Evolutionary conservation across 2,888 invertebrate genomes (phyloP), one percentile per base, ranked within the genome.

Genomic region (Machimus atricapillus): DNA sequence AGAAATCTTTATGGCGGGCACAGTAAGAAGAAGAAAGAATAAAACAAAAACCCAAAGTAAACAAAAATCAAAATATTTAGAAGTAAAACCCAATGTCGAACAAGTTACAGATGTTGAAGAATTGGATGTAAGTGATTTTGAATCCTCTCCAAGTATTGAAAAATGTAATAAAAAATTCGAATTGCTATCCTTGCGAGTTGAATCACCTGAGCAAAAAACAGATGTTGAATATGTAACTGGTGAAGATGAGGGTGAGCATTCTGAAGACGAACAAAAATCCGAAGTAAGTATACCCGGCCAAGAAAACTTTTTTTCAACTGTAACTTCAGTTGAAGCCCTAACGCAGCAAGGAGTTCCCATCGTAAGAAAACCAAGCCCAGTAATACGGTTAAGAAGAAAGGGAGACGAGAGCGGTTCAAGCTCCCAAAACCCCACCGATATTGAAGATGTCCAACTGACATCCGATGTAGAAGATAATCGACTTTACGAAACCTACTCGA

Each of bases 201-300:
- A 87, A 74, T 88, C 88, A 40, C 86, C 88, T 8, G 89, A 90
- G 34, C 90, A 90, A 87, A 87, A 88, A 9, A 93, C 93, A 23
- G 94, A 94, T 89, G 87, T 91, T 12, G 94, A 94, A 90, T 92
- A 93, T 87, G 86, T 93, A 9, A 93, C 92, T 66, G 92, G 91
- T 43, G 93, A 93, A 85, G 93, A 93, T 34, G 88, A 89, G 19
- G 14, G 23, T 46, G 81, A 87, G 9, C 88, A 89, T 6, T 77
- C 88, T 43, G 87, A 87, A 58, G 86, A 19, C 31, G 88, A 88
- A n/a, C 74, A 79, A 56, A 85, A 83, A 76, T 88, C 82, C 31
- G 78, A 87, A 40, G 31, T 52, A 78, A 88, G 88, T 37, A 88
- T 88, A 19, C 34, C 89, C 8, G 88, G 86, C 6, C 87, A 90